Conservation (phyloP, 2,888 invertebrate species). For the Cantharis rustica region DNA sequence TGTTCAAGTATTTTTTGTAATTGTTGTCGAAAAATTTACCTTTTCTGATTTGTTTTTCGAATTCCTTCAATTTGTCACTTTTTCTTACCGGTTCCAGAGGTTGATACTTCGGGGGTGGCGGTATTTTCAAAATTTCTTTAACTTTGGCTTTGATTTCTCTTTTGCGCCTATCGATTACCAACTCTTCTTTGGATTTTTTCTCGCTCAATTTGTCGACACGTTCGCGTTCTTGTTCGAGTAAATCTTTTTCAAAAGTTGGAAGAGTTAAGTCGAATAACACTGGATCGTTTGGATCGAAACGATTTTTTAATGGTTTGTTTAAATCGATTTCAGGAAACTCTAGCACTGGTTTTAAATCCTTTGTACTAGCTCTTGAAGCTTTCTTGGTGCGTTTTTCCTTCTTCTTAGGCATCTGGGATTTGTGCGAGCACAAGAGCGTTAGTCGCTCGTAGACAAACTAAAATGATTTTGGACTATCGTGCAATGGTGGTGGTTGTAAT, state of each 20-base stretch:
- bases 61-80: constrained; percentile 51
- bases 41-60: constrained; percentile 51
- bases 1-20: constrained; percentile 50
- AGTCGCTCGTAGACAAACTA: constrained; percentile 50
- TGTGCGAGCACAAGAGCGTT: constrained; percentile 45
- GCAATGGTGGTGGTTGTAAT: constrained; percentile 35
- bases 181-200: constrained; percentile 51
- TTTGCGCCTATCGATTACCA: constrained; percentile 48
- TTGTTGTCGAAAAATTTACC: constrained; percentile 53
- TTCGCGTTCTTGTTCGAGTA: constrained; percentile 51
- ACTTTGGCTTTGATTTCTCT: constrained; percentile 47
- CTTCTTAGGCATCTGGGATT: constrained; percentile 47
- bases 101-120: constrained; percentile 46
- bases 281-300: constrained; percentile 31
- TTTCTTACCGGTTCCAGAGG: constrained; percentile 52
- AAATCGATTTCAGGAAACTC: constrained; percentile 28
- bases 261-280: constrained; percentile 36
- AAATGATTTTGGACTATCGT: constrained; percentile 35
- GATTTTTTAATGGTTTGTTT: constrained; percentile 31
- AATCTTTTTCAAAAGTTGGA: constrained; percentile 50
- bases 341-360: constrained; percentile 21
- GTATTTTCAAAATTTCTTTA: constrained; percentile 45
- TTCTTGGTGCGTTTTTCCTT: constrained; percentile 32
- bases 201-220: constrained; percentile 50
- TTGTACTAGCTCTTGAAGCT: constrained; percentile 22